Evolutionary conservation across 2,888 invertebrate genomes (phyloP).

Genomic region (Pristionchus fissidentatus): DNA sequence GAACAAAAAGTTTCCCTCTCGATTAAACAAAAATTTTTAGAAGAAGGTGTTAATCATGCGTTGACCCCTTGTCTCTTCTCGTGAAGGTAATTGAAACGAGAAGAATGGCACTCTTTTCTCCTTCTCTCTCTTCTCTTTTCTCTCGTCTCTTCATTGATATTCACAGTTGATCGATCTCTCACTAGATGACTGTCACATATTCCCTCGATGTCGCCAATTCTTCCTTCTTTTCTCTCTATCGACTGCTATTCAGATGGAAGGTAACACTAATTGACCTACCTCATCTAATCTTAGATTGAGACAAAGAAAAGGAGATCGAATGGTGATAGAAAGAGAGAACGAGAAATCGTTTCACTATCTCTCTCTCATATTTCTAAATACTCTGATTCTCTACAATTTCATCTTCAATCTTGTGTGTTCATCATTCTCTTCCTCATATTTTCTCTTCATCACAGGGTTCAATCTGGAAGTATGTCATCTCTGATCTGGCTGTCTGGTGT

Average conservation of each 20-base stretch:
- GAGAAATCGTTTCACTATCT: neutral
- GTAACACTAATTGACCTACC: constrained; percentile 50
- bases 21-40: too few relatives aligned
- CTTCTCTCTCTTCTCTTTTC: neutral
- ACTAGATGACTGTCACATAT: constrained; percentile 71
- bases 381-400: neutral
- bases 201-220: constrained; percentile 73
- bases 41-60: too few relatives aligned
- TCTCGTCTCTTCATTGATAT: constrained; percentile 27
- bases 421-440: neutral
- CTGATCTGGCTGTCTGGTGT: constrained; percentile 68
- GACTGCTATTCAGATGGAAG: constrained; percentile 65
- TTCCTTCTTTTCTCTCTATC: constrained; percentile 59
- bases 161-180: neutral
- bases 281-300: neutral
- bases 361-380: too few relatives aligned
- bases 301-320: neutral
- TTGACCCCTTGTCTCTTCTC: neutral
- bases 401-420: neutral
- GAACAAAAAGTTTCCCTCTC: too few relatives aligned
- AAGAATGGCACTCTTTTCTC: neutral
- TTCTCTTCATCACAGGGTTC: constrained; percentile 55
- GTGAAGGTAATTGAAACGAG: neutral
- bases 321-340: neutral
- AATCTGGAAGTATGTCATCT: constrained; percentile 65